phyloP scores from a whole-genome alignment of 92 coral and sea anemone species.

The Palythoa heliodiscus region DNA sequence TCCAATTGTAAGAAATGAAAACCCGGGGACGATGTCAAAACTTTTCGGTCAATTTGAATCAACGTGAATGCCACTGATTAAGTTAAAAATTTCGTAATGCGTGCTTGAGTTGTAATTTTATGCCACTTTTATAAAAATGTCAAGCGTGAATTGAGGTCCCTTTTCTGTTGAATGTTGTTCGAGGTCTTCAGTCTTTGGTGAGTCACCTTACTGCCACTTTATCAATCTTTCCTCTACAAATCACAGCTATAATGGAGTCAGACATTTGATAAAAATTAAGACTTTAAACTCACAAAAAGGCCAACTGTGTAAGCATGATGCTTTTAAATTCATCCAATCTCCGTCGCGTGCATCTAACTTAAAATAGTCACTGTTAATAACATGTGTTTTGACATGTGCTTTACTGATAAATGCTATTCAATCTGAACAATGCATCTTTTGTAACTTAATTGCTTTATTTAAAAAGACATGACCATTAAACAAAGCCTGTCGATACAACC shows the following conservation, averaged over 20 bases:
- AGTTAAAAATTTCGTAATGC: constrained; percentile 31
- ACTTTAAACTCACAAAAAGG: constrained; percentile 46
- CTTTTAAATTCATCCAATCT: constrained; percentile 61
- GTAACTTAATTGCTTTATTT: constrained; percentile 92
- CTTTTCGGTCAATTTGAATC: not conserved
- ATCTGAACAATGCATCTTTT: constrained; percentile 76
- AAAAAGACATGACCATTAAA: constrained; percentile 77
- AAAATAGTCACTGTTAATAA: constrained; percentile 86
- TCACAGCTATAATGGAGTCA: constrained; percentile 53
- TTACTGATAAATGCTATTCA: constrained; percentile 91
- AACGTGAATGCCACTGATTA: constrained; percentile 15
- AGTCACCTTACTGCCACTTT: not conserved
- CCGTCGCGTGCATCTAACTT: constrained; percentile 65
- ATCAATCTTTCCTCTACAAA: constrained; percentile 23
- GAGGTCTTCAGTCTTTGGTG: not conserved
- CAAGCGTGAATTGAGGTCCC: constrained; percentile 36
- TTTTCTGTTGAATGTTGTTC: constrained; percentile 32
- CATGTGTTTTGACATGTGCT: constrained; percentile 99
- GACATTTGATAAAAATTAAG: constrained; percentile 46
- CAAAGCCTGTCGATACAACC: constrained; percentile 88
- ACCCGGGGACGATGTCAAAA: constrained; percentile 8
- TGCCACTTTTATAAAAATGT: constrained; percentile 39
- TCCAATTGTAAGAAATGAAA: constrained; percentile 29
- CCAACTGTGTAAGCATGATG: constrained; percentile 90
- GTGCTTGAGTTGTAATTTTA: constrained; percentile 43